Percentiles rank a stretch among this genome's conserved stretches.
Conservation (phyloP, 2,888 invertebrate genomes). For the Pammene fasciana region DNA sequence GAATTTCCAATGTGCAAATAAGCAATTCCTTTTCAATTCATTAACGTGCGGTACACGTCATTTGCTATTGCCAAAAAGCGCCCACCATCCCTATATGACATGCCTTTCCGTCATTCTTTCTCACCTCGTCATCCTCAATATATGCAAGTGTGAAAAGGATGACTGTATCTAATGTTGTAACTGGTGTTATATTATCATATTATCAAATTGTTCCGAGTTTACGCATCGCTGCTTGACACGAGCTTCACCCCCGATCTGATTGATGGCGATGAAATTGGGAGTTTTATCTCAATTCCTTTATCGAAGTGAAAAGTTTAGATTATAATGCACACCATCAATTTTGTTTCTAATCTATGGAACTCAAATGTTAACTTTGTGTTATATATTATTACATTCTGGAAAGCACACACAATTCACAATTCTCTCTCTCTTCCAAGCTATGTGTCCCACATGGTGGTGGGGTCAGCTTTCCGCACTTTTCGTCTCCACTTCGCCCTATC, state of each 20-base stretch:
- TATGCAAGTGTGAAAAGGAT: slow-evolving; percentile 9
- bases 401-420: too few relatives aligned
- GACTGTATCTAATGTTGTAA: slow-evolving; percentile 2
- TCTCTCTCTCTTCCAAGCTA: too few relatives aligned
- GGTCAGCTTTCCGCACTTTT: too few relatives aligned
- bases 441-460: too few relatives aligned
- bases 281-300: slow-evolving; percentile 56
- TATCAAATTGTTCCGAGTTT: slow-evolving; percentile 52
- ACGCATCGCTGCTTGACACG: slow-evolving; percentile 53
- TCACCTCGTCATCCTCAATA: neutral
- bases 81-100: neutral
- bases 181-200: neutral
- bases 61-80: slow-evolving; percentile 5
- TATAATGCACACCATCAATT: slow-evolving; percentile 45
- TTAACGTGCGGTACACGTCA: slow-evolving; percentile 47
- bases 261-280: slow-evolving; percentile 64
- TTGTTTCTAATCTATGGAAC: slow-evolving; percentile 31
- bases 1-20: slow-evolving; percentile 35
- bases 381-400: too few relatives aligned
- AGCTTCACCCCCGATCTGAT: slow-evolving; percentile 53
- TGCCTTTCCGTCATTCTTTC: neutral
- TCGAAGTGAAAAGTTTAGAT: slow-evolving; percentile 50
- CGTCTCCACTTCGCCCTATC: too few relatives aligned
- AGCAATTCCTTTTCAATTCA: slow-evolving; percentile 49
- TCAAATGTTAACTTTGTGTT: neutral